These are phyloP conservation scores for Euleptes europaea DNA, from an alignment of 2,113 vertebrate species.

Conservation along the genomic window DNA sequence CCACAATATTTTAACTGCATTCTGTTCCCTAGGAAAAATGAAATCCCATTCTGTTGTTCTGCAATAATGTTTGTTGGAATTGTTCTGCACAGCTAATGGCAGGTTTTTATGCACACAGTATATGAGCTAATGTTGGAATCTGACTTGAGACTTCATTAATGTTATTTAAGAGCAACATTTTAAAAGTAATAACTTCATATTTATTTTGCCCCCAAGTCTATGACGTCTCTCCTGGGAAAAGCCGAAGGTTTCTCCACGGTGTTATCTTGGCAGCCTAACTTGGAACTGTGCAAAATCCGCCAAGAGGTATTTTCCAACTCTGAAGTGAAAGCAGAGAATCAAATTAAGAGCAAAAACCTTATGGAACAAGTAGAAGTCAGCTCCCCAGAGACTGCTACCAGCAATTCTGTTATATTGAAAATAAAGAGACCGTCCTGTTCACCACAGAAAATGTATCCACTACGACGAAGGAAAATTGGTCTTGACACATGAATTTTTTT, in stretches of 20 bases:
- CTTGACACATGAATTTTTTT: constrained; percentile 28
- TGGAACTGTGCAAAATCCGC: constrained; percentile 76
- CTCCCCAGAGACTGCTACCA: constrained; percentile 48
- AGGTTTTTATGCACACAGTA: neutral
- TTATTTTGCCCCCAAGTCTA: constrained; percentile 72
- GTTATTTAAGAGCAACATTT: constrained; percentile 13
- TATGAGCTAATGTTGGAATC: neutral
- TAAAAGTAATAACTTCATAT: constrained; percentile 12
- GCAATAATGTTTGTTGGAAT: neutral
- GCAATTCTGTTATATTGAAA: constrained; percentile 54
- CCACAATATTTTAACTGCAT: neutral
- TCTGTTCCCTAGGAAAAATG: neutral
- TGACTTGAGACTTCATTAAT: neutral
- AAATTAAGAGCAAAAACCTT: constrained; percentile 22
- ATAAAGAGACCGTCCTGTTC: constrained; percentile 50
- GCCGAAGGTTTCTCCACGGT: constrained; percentile 84
- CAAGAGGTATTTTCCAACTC: constrained; percentile 71
- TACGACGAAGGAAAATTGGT: constrained; percentile 61
- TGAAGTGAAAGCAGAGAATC: constrained; percentile 32
- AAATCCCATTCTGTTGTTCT: neutral
- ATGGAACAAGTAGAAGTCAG: constrained; percentile 63
- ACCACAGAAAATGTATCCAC: constrained; percentile 61
- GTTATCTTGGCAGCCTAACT: constrained; percentile 74
- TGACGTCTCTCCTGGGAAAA: constrained; percentile 80
- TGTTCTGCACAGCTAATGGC: neutral